Base-by-base conservation (phyloP, 2,113 vertebrate genomes). In the Ictalurus furcatus region DNA sequence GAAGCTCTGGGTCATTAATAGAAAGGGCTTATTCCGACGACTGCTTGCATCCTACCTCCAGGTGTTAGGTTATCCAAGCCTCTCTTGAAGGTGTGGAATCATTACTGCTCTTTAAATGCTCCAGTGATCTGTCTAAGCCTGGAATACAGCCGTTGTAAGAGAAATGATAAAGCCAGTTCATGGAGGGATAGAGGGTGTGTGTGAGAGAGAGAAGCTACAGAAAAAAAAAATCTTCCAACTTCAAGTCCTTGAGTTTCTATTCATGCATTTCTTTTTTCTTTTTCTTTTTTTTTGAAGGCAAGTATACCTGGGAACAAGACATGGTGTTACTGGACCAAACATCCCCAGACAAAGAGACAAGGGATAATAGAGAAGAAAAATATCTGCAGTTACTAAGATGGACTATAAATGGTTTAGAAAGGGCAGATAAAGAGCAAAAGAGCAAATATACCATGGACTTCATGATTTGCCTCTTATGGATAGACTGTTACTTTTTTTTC, bases 21-120 rank as follows among this genome's bases (percentile, higher is more conserved):
- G 58, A 74, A 61, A 78, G 73, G 34, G 88, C 74, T 63, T 58
- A 67, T 80, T 80, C 58, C 19, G 54, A 86, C 21, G 78, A 80
- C 74, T 17, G 17, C 54, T 88, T 63, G 67, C 69, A 88, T 71
- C 90, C 88, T 79, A 74, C 25, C 78, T 78, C 37, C 63, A 79
- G 91, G 88, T 84, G 82, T 83, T 82, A 80, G 71, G 89, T 88
- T 90, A 88, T 78, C 84, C 14, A 56, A 85, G 87, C 52, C 83
- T 92, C 90, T 92, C 89, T 84, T 90, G 88, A 84, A 90, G 90
- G 89, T 90, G 84, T 91, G 73, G 89, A 92, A 93, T 94, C 92
- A 90, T 90, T 93, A 81, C 89, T 89, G 89, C 69, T 40, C 86
- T 73, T 86, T 93, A 44, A 94, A 94, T 93, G 95, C 94, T 94